phyloP scores from a whole-genome alignment of 2,888 invertebrate species.

The Drosophila quasianomalipes region DNA sequence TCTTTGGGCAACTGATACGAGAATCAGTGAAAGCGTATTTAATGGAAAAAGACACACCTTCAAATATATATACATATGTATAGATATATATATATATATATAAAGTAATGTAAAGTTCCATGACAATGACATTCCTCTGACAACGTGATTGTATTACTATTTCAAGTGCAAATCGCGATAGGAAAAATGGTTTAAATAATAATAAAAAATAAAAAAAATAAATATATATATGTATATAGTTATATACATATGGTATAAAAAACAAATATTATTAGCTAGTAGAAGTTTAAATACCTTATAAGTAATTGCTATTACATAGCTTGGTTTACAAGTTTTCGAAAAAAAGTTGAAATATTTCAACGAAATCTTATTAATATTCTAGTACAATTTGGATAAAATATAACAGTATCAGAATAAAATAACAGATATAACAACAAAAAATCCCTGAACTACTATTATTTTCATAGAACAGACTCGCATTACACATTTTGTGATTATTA shows the following conservation, averaged over 20 bases:
- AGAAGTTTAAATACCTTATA: slow-evolving; percentile 14
- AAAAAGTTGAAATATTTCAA: not conserved
- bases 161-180: slow-evolving; percentile 42
- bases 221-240: not conserved
- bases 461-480: not conserved
- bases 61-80: not conserved
- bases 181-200: slow-evolving; percentile 36
- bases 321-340: not conserved
- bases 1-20: slow-evolving; percentile 36
- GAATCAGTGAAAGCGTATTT: slow-evolving; percentile 39
- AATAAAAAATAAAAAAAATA: not conserved
- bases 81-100: not conserved
- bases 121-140: slow-evolving; percentile 49
- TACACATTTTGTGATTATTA: not conserved
- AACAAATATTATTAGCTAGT: not conserved
- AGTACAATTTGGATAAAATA: not conserved
- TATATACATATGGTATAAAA: not conserved
- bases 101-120: not conserved
- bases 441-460: not conserved
- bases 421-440: not conserved
- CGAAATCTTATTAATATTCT: not conserved
- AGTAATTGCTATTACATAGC: not conserved
- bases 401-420: not conserved
- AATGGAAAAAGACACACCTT: not conserved
- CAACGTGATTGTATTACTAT: slow-evolving; percentile 10